Base-by-base conservation (phyloP, 2,888 invertebrate genomes). In the Hirtodrosophila confusa region DNA sequence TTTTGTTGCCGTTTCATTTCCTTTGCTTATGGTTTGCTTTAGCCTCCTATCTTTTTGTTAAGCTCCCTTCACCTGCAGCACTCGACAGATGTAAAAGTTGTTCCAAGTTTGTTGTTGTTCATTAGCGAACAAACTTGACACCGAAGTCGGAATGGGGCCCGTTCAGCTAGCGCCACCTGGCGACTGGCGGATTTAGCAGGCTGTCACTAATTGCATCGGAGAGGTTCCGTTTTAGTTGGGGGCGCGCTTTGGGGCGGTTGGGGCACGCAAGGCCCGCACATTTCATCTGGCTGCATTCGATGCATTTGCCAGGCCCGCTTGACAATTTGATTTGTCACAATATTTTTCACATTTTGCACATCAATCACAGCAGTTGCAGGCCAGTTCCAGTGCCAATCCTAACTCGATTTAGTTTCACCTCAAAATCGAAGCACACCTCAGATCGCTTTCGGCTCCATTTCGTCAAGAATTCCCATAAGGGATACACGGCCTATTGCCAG, bases 31-130 rank as follows among this genome's bases (percentile, higher is more conserved):
- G 35, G 31, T 23, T 37, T 10, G 44, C 43, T 12, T 9, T 39
- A 49, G 33, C 50, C 17, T n/a, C 37, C 17, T 1, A 5, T 2
- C 27, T 9, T 1, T 8, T 11, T 8, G 37, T 6, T n/a, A 0
- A 5, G 4, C n/a, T 37, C n/a, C 3, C 11, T n/a, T 8, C 24
- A 8, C 23, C 33, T n/a, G 17, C 36, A 23, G 11, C 37, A 17
- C 36, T 36, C 7, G 43, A 12, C 49, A 23, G 53, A 56, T 57
- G 68, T 54, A 49, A 63, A 77, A 77, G 35, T 77, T 68, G 57
- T 74, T 67, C 74, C 74, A 78, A 74, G 69, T 78, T 69, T 74
- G 80, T 82, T 74, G 80, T 82, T 87, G 86, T 82, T 85, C 82
- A 87, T 82, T 82, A 87, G 82, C 85, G 63, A 43, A 54, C 63